Base-by-base conservation (phyloP, 23 tunicate genomes). In the Oikopleura albicans region DNA sequence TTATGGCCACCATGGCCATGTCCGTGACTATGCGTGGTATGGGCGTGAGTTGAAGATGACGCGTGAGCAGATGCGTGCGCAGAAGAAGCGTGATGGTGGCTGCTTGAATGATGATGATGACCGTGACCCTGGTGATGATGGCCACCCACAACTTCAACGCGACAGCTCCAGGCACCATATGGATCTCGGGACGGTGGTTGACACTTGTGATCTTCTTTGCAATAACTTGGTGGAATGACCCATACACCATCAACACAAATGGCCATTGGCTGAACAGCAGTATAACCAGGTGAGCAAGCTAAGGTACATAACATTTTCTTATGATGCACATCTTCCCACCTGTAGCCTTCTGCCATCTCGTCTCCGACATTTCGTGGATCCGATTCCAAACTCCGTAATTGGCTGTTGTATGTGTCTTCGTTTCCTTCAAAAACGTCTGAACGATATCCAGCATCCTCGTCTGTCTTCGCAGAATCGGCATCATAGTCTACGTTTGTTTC, bases 201-300 rank as follows among this genome's bases (percentile, higher is more conserved):
- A 71, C 79, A 71, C 31, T 71, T 71, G 37, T 71, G 31, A 29
- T 71, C 79, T 29, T 71, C 34, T 29, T 71, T 71, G 79, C 79
- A 71, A 71, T 16, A 71, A 71, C 34, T 12, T 71, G 79, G 79
- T 71, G 79, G 79, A 29, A 71, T 71, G 2, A 71, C 33, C 79
- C 79, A 71, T 12, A 2, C 31, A 22, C 79, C 79, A 29, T 71
- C 79, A 31, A 71, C 79, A 29, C 79, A 71, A 31, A 71, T 71
- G 4, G 79, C 27, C 2, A 71, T 29, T 2, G 79, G 79, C 37
- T 71, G 79, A 16, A 71, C 79, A 16, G 79, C 79, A 16, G 79
- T 71, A 37, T 71, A 71, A 22, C 79, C 79, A 16, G 33, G 79
- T 29, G 27, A 34, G 37, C 79, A 71, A 22, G 79, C 2, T 2